These are phyloP conservation scores for Melinopterus prodromus DNA, from an alignment of 2,888 invertebrate species.

Conservation along the genomic window DNA sequence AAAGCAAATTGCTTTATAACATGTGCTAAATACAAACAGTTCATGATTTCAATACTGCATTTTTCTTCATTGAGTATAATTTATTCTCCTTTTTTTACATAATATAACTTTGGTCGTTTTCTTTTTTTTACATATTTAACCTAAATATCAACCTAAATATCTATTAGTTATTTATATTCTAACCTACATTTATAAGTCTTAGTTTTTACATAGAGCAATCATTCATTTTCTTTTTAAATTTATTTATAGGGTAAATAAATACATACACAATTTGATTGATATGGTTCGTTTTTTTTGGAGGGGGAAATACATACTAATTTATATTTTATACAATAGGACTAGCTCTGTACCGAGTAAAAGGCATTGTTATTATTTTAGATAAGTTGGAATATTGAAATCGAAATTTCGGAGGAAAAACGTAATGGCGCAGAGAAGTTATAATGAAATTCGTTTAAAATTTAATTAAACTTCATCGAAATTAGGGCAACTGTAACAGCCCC, in stretches of 20 bases:
- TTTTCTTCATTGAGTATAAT: neutral
- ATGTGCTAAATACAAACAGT: neutral
- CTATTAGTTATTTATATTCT: neutral
- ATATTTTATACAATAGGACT: neutral
- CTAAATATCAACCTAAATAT: neutral
- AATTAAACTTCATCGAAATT: neutral
- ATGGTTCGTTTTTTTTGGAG: neutral
- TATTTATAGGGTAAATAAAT: neutral
- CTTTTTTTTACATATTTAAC: neutral
- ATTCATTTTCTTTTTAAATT: neutral
- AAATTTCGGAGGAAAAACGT: neutral
- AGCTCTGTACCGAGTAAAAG: neutral
- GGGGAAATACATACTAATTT: neutral
- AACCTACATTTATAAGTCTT: neutral
- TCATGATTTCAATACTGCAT: neutral
- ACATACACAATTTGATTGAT: neutral
- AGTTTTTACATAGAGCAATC: neutral
- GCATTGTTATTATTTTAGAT: neutral
- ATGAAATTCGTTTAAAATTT: neutral
- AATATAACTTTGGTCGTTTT: neutral
- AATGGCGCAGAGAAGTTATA: neutral
- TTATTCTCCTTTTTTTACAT: neutral
- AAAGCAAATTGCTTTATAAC: neutral
- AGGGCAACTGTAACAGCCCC: neutral
- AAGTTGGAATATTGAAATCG: neutral